Evolutionary conservation across 35 echinoderm and acorn worm genomes (phyloP), one percentile per base, ranked within the genome.

Genomic region (Stichopus chloronotus): DNA sequence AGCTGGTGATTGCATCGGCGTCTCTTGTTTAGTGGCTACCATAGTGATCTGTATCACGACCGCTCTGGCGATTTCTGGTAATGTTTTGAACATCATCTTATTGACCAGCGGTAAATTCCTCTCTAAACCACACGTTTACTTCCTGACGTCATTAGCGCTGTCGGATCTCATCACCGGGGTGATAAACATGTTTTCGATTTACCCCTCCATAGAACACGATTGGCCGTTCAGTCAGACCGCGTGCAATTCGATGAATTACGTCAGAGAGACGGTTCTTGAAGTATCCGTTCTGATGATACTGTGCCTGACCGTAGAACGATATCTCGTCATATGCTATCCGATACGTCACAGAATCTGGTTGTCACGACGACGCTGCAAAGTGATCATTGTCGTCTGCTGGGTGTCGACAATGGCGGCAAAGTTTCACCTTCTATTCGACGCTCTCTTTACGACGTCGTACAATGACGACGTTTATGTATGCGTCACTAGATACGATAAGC

Each of bases 321-420:
- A 85, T 23, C 17, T 85, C 55, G 82, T 58, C 57, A 85, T 85
- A 23, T 85, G 13, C 52, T 85, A 58, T 58, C 82, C 82, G 2
- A 56, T 85, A 58, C 82, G 82, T 58, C 57, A 56, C 55, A 85
- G 57, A 85, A 85, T 85, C 24, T 85, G 82, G 82, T 17, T 85
- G 52, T 58, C 82, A 16, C n/a, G 55, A 59, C 56, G 5, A 58
- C 82, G 82, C 16, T n/a, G 82, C 55, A 85, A 85, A 53, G 24
- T 85, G 23, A 23, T 85, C 56, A 85, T 85, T 19, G 55, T 85
- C 24, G 16, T 85, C 52, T n/a, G 82, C 57, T 85, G 82, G 82
- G 20, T 58, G 17, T 56, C 24, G 52, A 59, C 56, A 58, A 58
- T 85, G 55, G 17, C 23, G 56, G 17, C n/a, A n/a, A 85, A 85